These are phyloP conservation scores for Coecobrya sp. DNA, from an alignment of 2,888 invertebrate genomes.

Conservation along the genomic window DNA sequence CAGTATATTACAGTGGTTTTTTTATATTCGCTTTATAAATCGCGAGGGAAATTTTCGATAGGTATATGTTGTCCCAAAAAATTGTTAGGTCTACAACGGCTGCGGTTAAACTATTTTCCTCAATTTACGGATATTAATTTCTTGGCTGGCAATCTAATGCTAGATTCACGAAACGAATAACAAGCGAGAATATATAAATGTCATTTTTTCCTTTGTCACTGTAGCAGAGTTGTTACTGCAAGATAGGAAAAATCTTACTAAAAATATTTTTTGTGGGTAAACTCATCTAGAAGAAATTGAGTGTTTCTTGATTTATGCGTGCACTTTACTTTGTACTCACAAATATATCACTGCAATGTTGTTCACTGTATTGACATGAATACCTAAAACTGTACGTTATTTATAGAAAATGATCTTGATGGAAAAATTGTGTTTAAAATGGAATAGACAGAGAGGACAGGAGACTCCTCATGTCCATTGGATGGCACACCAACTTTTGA, in stretches of 20 bases:
- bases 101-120: not conserved
- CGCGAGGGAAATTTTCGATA: too few relatives aligned
- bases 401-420: not conserved
- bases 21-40: too few relatives aligned
- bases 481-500: not conserved
- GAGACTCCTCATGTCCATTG: not conserved
- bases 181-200: too few relatives aligned
- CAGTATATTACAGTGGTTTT: too few relatives aligned
- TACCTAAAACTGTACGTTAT: slow-evolving; percentile 1
- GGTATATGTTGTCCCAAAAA: not conserved
- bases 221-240: too few relatives aligned
- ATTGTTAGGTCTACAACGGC: not conserved
- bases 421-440: not conserved
- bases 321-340: not conserved
- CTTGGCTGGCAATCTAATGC: too few relatives aligned
- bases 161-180: too few relatives aligned
- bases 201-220: too few relatives aligned
- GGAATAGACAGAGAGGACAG: not conserved
- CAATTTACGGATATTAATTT: not conserved
- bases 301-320: too few relatives aligned
- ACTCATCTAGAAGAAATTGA: too few relatives aligned
- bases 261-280: too few relatives aligned
- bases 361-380: not conserved
- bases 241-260: too few relatives aligned
- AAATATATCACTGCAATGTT: not conserved